These are phyloP conservation scores for Mustela erminea DNA, from an alignment of 2,797 vertebrate species.

Conservation along the genomic window DNA sequence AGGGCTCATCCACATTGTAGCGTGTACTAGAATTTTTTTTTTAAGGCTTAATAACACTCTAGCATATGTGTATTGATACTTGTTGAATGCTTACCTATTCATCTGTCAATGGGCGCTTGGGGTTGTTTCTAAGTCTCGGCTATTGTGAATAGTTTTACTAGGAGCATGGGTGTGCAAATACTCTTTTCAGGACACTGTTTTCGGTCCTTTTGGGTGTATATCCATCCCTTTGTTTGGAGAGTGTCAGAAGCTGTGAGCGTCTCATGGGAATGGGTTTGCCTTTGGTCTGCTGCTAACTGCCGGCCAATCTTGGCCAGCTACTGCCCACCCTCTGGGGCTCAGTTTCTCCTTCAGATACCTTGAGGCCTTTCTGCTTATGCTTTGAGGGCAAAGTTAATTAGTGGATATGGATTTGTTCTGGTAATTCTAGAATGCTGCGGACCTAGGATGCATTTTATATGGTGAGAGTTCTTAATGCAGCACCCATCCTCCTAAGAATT, in stretches of 20 bases:
- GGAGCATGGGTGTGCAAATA: neutral
- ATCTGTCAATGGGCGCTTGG: rapidly evolving
- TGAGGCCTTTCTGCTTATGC: neutral
- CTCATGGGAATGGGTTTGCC: neutral
- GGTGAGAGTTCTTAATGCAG: neutral
- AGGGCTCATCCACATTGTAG: rapidly evolving
- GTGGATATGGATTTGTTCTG: neutral
- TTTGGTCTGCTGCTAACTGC: neutral
- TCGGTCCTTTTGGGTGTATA: neutral
- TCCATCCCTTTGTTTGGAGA: neutral
- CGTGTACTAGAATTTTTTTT: neutral
- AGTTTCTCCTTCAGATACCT: neutral
- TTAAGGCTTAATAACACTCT: neutral
- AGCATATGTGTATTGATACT: neutral
- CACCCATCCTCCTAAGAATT: neutral
- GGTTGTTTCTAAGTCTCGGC: neutral
- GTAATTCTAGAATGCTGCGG: neutral
- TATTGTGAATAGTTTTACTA: neutral
- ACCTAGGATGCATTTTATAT: neutral
- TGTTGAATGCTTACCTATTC: neutral
- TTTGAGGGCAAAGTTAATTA: neutral
- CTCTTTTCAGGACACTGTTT: neutral
- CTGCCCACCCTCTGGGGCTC: neutral
- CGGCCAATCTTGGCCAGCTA: no score
- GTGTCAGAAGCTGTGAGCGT: neutral